Conservation (phyloP, 2,888 invertebrate species). For the Ditula angustiorana region DNA sequence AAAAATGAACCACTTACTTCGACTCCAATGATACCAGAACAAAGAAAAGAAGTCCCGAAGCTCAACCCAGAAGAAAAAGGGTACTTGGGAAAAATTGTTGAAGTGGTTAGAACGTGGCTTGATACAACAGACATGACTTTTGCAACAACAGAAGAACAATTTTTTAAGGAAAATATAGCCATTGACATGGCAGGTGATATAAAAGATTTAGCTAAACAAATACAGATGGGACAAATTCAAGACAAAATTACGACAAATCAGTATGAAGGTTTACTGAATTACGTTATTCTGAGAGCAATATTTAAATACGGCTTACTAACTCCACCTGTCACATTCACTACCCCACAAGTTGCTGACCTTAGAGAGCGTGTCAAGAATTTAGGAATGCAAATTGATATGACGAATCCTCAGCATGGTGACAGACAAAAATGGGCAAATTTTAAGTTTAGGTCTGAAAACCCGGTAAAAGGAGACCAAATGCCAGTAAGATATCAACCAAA, state of each 20-base stretch:
- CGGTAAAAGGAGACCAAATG: background rate
- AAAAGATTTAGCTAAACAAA: conserved; percentile 55
- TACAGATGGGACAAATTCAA: conserved; percentile 49
- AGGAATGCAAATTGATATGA: conserved; percentile 49
- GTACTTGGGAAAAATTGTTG: conserved; percentile 50
- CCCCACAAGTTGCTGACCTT: conserved; percentile 51
- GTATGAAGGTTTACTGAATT: conserved; percentile 46
- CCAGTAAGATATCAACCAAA: conserved; percentile 43
- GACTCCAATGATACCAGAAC: conserved; percentile 48
- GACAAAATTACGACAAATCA: conserved; percentile 46
- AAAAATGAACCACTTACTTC: conserved; percentile 49
- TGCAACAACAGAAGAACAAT: conserved; percentile 48
- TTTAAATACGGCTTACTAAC: conserved; percentile 54
- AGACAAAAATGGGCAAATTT: conserved; percentile 54
- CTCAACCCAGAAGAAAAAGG: conserved; percentile 53
- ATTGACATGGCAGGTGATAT: conserved; percentile 59
- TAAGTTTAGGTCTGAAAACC: conserved; percentile 40
- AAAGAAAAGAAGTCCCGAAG: conserved; percentile 46
- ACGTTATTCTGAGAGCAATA: conserved; percentile 58
- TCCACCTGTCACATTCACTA: conserved; percentile 43
- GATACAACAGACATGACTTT: conserved; percentile 54
- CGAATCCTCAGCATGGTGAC: conserved; percentile 55
- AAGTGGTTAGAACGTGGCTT: conserved; percentile 56
- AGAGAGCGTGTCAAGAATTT: conserved; percentile 48
- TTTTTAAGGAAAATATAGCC: conserved; percentile 55